Conservation (phyloP, 2,888 invertebrate genomes). For the Cheilosia urbana region DNA sequence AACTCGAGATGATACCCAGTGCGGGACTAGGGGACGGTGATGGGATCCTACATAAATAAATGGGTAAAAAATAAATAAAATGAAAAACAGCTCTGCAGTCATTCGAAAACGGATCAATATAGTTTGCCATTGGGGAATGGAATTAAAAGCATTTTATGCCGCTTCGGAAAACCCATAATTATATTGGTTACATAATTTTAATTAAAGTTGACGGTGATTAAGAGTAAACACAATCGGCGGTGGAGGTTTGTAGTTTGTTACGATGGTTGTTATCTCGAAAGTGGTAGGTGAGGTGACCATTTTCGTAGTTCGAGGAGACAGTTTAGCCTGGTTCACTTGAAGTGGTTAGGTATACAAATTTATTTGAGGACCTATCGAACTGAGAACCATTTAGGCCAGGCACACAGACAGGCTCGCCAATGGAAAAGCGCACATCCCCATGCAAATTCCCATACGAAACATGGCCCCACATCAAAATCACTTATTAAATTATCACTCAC, state of each 20-base stretch:
- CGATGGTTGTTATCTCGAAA: too few relatives aligned
- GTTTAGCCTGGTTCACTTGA: too few relatives aligned
- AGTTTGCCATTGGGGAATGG: slow-evolving; percentile 10
- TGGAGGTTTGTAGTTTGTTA: too few relatives aligned
- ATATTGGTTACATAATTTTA: slow-evolving; percentile 59
- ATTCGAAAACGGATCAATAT: slow-evolving; percentile 59
- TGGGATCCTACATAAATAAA: slow-evolving; percentile 17
- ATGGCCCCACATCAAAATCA: too few relatives aligned
- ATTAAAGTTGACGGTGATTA: slow-evolving; percentile 63
- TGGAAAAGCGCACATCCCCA: too few relatives aligned
- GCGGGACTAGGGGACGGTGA: slow-evolving; percentile 17
- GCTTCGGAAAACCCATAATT: slow-evolving; percentile 55
- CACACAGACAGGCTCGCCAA: too few relatives aligned
- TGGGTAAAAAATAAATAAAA: background rate
- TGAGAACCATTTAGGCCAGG: too few relatives aligned
- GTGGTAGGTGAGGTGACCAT: too few relatives aligned
- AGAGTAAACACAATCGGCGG: background rate
- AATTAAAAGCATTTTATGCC: slow-evolving; percentile 31
- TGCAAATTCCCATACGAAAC: too few relatives aligned
- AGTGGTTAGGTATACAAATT: too few relatives aligned
- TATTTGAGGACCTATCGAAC: too few relatives aligned
- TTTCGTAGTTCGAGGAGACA: too few relatives aligned
- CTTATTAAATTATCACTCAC: slow-evolving; percentile 25
- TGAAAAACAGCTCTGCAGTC: slow-evolving; percentile 42
- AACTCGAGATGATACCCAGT: slow-evolving; percentile 12